Percentiles rank a stretch among this genome's conserved stretches.
phyloP scores from a whole-genome alignment of 2,797 vertebrate species.

The Gymnoscopelus braueri region DNA sequence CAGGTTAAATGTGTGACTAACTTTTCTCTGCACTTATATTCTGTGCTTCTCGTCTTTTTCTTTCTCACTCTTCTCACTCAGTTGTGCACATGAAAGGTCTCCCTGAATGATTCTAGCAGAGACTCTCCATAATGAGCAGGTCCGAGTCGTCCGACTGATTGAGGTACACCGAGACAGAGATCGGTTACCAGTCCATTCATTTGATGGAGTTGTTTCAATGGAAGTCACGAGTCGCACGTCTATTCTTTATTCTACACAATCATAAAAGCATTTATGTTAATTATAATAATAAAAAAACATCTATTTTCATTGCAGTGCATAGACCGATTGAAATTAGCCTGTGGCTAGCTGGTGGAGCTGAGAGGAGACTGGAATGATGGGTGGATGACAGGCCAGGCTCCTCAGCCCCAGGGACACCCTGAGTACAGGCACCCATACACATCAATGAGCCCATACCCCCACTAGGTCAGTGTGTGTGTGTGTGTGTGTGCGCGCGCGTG shows the following conservation, averaged over 20 bases:
- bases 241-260: slow-evolving; percentile 44
- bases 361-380: slow-evolving; percentile 59
- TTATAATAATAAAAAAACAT: not conserved
- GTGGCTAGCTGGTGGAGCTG: slow-evolving; percentile 65
- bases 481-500: not conserved
- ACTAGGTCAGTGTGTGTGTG: not conserved
- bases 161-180: slow-evolving; percentile 48
- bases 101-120: slow-evolving; percentile 58
- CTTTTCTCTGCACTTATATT: too few species aligned
- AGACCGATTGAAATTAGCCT: slow-evolving; percentile 15
- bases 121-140: slow-evolving; percentile 58
- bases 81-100: slow-evolving; percentile 58
- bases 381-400: slow-evolving; percentile 67
- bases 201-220: not conserved
- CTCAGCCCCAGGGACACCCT: slow-evolving; percentile 64
- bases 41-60: slow-evolving; percentile 10
- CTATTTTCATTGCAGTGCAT: not conserved
- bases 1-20: too few species aligned
- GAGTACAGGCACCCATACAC: slow-evolving; percentile 51
- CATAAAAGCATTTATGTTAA: slow-evolving; percentile 54
- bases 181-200: slow-evolving; percentile 29
- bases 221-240: slow-evolving; percentile 16
- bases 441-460: slow-evolving; percentile 60
- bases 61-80: slow-evolving; percentile 36
- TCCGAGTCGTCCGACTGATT: slow-evolving; percentile 54